Evolutionary conservation across 2,888 invertebrate genomes (phyloP), one percentile per base, ranked within the genome.

Genomic region (Chrysodeixis includens): DNA sequence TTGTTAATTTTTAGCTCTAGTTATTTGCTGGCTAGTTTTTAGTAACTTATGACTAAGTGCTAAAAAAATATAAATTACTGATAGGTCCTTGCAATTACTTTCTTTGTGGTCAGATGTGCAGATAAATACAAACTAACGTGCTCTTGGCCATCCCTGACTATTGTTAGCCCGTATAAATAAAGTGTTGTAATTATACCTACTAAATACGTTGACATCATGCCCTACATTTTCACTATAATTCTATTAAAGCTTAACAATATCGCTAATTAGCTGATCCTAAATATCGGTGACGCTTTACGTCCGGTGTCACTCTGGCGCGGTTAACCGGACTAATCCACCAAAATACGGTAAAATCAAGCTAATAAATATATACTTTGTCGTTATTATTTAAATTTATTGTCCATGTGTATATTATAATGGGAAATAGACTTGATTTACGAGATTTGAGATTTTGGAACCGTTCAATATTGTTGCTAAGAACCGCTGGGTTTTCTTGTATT

Each of bases 331-430:
- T 8, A 8, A 9, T 3, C 10, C 12, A 49, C 20, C 18, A 12
- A 49, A 49, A 49, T 49, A 49, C 46, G 46, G 46, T 49, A 49
- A 20, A 49, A 49, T 49, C 46, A 20, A 20, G 18, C n/a, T 1
- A 46, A 46, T 46, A 9, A 18, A 49, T 49, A 49, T 18, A 18
- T 9, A n/a, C n/a, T 49, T 49, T 20, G 18, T 20, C 18, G 18
- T 49, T 10, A 20, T 2, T 49, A 20, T 10, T 20, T 46, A 1
- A 18, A 18, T 10, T 49, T 2, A 26, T 26, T 26, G 26, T 26
- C 26, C 2, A 6, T 26, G 3, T 26, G 26, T 26, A 1, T 32
- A 32, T 40, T 6, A n/a, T n/a, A n/a, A 40, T 35, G 35, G 12
- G 1, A 35, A 35, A 35, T n/a, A 40, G 5, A 14, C 6, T n/a